phyloP scores from a whole-genome alignment of 2,888 invertebrate genomes.

The Polymixis flavicincta region DNA sequence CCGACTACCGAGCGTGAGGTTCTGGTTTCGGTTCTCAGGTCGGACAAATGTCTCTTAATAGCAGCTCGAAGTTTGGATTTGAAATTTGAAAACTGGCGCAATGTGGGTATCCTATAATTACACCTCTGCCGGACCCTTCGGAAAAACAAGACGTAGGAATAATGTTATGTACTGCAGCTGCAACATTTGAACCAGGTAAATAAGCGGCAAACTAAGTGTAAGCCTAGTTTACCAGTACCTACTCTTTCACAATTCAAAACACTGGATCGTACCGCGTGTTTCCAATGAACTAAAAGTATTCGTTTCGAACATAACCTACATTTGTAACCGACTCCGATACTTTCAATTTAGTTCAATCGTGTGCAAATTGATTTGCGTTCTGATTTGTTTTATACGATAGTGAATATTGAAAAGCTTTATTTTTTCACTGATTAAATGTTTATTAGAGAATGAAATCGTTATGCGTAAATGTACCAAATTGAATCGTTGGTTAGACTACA shows the following conservation, averaged over 20 bases:
- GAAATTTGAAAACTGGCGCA: neutral
- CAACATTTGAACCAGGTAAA: too few species aligned
- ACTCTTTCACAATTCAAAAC: slow-evolving; percentile 10
- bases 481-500: neutral
- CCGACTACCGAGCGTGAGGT: neutral
- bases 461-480: neutral
- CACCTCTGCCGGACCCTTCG: neutral
- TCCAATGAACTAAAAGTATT: slow-evolving; percentile 40
- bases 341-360: slow-evolving; percentile 37
- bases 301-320: slow-evolving; percentile 17
- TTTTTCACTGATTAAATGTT: neutral
- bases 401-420: slow-evolving; percentile 7
- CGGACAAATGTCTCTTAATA: neutral
- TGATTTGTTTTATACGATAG: slow-evolving; percentile 10
- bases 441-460: neutral
- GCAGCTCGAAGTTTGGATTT: neutral
- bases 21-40: neutral
- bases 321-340: slow-evolving; percentile 28
- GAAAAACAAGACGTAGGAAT: neutral
- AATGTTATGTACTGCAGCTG: neutral
- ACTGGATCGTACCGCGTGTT: neutral
- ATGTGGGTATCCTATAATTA: neutral
- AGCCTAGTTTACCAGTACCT: neutral
- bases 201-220: too few species aligned
- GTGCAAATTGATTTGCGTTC: slow-evolving; percentile 21